Base-by-base conservation (phyloP, 2,797 vertebrate species). In the Thalassophryne amazonica region DNA sequence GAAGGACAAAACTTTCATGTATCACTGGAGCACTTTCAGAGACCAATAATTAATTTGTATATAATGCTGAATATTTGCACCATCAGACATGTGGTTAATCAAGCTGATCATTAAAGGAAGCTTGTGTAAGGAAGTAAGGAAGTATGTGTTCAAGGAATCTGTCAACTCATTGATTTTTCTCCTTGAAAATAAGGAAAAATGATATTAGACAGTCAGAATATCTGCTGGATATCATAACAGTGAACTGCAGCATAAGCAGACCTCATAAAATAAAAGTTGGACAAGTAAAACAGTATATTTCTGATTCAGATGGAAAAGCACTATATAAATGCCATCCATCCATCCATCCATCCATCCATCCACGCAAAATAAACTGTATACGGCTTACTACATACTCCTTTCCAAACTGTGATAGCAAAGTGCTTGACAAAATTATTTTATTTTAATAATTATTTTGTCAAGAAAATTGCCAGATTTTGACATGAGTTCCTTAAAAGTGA, bases 11-110 rank as follows among this genome's bases (percentile, higher is more conserved):
- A 40, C 34, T 54, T 68, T 61, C 41, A 63, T 69, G 60, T 64
- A 36, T 34, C 32, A 55, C 73, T 54, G 43, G 40, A 67, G 65
- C 63, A 62, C 38, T 57, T 72, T 40, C 32, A 36, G 32, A 7
- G 32, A 55, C 38, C 68, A 68, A 82, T 86, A 79, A 78, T 29
- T 70, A 76, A 80, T 79, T 76, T 64, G 54, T 60, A 54, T 32
- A 40, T 54, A 36, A 73, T 55, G 46, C 33, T 21, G 51, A 58
- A 55, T 60, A 54, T 52, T 38, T 76, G 55, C 48, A 68, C 42
- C 64, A 43, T 45, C 55, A 48, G 54, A 75, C 64, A 70, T 66
- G 52, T 12, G 57, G 29, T 39, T 61, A 63, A 71, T 73, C 32
- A 67, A 34, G 56, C 8, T 27, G 50, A 24, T 60, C 66, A 66